Base-by-base conservation (phyloP, 2,888 invertebrate genomes). In the Seira ritae region DNA sequence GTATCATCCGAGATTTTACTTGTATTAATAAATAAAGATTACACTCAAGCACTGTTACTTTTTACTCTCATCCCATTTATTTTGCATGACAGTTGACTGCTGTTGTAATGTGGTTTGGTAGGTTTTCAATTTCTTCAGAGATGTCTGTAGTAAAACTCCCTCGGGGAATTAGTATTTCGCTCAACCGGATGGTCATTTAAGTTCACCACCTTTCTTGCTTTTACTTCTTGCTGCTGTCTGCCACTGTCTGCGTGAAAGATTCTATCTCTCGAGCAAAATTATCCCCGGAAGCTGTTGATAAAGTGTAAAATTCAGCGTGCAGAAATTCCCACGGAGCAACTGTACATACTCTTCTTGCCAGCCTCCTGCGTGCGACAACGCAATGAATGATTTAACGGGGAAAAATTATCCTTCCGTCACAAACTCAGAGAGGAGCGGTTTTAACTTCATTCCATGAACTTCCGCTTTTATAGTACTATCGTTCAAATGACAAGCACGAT, bases 111-210 rank as follows among this genome's bases (percentile, higher is more conserved):
- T 72, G 71, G 71, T 72, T 60, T 72, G 71, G 71, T 72, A 60
- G 55, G 71, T 72, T 72, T 72, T 72, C 71, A 60, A 60, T 60
- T 72, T 60, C 71, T 20, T 50, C 19, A n/a, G 71, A 23, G 31
- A 31, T 31, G 31, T 8, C 31, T 72, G 46, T 6, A 10, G 55
- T n/a, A 67, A 66, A 8, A 67, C 74, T 31, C 31, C 31, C 31
- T 31, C 31, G 31, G 31, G 31, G 31, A 31, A 31, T 31, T 31
- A 31, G 8, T 31, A 31, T 31, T 31, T 31, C 31, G 31, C n/a
- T n/a, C n/a, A n/a, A 75, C 67, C 75, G 75, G 75, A 75, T 75
- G 75, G 68, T 50, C 67, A 75, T 50, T 66, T 31, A 31, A 31
- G 31, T 31, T 31, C 31, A 8, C 31, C 31, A 31, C 31, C 31